phyloP scores from a whole-genome alignment of 2,797 vertebrate genomes.

The Mus caroli region DNA sequence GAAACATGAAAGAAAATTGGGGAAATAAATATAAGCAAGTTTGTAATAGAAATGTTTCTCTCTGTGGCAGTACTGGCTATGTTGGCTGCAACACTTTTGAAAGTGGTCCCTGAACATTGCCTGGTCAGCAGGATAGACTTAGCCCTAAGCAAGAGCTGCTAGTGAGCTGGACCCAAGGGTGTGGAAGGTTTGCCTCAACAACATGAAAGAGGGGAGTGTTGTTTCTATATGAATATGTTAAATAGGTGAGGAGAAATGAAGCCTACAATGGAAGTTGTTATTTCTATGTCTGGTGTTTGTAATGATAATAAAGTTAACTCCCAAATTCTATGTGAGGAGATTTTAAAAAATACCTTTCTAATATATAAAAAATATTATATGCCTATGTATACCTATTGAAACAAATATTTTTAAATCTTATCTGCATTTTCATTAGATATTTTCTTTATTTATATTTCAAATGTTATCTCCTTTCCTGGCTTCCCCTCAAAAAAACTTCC shows the following conservation, averaged over 20 bases:
- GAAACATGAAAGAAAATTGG: background rate
- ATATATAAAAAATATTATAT: too few species aligned
- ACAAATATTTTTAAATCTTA: too few species aligned
- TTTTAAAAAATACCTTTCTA: too few species aligned
- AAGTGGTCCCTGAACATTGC: background rate
- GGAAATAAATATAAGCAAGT: background rate
- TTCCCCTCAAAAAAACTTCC: too few species aligned
- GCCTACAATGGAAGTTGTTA: background rate
- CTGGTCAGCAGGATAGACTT: background rate
- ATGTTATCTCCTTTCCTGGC: too few species aligned
- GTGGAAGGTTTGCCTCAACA: background rate
- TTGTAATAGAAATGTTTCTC: background rate
- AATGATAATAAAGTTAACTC: background rate
- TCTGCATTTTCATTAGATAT: too few species aligned
- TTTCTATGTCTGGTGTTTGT: background rate
- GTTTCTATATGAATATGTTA: background rate
- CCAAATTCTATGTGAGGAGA: background rate
- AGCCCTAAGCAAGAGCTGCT: background rate
- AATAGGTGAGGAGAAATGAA: background rate
- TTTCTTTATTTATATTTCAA: too few species aligned
- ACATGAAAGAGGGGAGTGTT: background rate
- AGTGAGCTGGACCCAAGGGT: background rate
- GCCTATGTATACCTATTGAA: too few species aligned
- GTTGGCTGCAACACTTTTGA: background rate
- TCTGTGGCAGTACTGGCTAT: background rate